Conservation (phyloP, 2,113 vertebrate genomes). For the Odontophorus gujanensis region DNA sequence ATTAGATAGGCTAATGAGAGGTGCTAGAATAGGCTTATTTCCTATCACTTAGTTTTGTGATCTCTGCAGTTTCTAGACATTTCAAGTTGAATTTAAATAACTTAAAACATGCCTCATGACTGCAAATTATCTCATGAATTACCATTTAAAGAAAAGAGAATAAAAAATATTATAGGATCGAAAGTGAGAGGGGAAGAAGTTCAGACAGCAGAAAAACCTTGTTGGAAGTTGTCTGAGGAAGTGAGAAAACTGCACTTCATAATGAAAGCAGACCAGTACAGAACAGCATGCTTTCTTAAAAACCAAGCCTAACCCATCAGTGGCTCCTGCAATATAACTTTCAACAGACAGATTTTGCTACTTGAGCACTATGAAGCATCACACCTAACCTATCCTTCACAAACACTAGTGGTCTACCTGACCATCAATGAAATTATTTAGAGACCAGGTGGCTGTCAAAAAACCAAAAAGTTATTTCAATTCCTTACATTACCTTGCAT, state of each 20-base stretch:
- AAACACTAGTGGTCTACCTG: not conserved
- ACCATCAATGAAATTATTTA: not conserved
- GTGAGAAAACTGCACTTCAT: not conserved
- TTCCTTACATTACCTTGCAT: not conserved
- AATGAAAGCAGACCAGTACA: not conserved
- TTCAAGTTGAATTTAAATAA: not conserved
- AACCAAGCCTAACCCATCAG: not conserved
- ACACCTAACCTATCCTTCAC: not conserved
- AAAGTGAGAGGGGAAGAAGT: not conserved
- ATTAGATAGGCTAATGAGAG: not conserved
- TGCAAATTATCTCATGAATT: not conserved
- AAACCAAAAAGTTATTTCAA: not conserved
- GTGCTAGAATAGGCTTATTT: not conserved
- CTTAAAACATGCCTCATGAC: not conserved
- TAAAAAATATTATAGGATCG: not conserved
- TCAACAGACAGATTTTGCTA: not conserved
- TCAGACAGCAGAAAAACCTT: not conserved
- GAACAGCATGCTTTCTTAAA: not conserved
- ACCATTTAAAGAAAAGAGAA: not conserved
- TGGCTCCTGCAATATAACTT: not conserved
- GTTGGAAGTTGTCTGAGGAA: not conserved
- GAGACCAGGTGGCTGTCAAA: not conserved
- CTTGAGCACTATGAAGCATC: not conserved
- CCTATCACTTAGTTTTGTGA: not conserved
- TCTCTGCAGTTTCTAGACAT: not conserved